Evolutionary conservation across 2,797 vertebrate genomes (phyloP).

Genomic region (Poecilia picta): DNA sequence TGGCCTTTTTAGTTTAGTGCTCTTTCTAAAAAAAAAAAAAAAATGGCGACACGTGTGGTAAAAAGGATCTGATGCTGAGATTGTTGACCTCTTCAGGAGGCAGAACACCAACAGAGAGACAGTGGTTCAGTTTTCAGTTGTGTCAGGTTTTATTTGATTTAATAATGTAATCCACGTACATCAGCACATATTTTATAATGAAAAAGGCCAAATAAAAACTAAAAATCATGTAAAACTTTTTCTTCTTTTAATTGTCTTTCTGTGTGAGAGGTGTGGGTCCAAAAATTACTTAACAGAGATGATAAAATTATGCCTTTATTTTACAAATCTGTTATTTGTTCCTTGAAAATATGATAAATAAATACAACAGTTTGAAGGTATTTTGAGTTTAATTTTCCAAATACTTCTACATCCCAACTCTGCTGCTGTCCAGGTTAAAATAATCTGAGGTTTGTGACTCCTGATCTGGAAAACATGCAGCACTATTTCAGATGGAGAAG

Average conservation of each 20-base stretch:
- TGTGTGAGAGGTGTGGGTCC: neutral
- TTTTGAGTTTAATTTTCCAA: neutral
- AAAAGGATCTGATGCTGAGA: conserved; percentile 14
- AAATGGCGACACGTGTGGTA: neutral
- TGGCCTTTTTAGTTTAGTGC: conserved; percentile 11
- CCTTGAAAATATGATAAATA: neutral
- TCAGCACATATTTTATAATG: neutral
- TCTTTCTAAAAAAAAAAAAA: conserved; percentile 16
- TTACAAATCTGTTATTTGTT: neutral
- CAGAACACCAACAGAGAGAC: conserved; percentile 22
- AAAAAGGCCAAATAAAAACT: neutral
- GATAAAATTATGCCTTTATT: neutral
- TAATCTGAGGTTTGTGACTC: neutral
- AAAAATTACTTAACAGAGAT: neutral
- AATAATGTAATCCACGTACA: neutral
- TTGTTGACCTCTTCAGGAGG: conserved; percentile 36
- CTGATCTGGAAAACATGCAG: neutral
- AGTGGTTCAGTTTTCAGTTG: conserved; percentile 10
- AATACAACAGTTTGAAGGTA: neutral
- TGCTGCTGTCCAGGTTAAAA: neutral
- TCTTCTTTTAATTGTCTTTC: neutral
- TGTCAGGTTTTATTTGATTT: neutral
- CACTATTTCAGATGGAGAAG: neutral
- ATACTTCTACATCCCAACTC: neutral
- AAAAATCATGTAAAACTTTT: neutral